Evolutionary conservation across 2,797 vertebrate species (phyloP), one percentile per base, ranked within the genome.

Genomic region (Clarias pachynema): DNA sequence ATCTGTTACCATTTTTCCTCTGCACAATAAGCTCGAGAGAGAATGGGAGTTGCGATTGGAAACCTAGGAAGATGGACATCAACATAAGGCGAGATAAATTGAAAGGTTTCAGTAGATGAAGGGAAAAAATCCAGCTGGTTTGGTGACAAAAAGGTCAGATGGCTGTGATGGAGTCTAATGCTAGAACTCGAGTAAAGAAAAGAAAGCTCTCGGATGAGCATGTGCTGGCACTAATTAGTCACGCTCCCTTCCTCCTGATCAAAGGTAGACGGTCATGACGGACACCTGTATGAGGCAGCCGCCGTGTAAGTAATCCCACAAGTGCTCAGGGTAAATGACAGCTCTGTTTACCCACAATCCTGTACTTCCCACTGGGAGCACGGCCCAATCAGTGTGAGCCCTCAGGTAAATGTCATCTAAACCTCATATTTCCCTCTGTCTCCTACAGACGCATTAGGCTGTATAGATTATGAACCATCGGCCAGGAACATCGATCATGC

Each of bases 371-470:
- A 87, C 92, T 88, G 89, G 89, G 81, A 90, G 86, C 87, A 14
- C 84, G 92, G 83, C 84, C 87, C 86, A 88, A 87, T 90, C 90
- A 85, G 87, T 68, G 74, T 89, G 91, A 89, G 90, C 93, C 92
- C 93, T 87, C 91, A 93, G 93, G 93, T 95, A 94, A 95, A 95
- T 95, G 94, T 95, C 94, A 95, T 90, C 91, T 89, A 90, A 86
- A 90, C 79, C 85, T 86, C 83, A 82, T 87, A 74, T 80, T 88
- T 82, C 37, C 77, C 57, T 57, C 80, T 31, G 37, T 63, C 86
- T 85, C 66, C 79, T 84, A 75, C 37, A 73, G 56, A 79, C 31
- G 40, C 80, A 88, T 85, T 24, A 57, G 34, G 85, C 74, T 86
- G 89, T 85, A 90, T 91, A 90, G 88, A 88, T 89, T 82, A 85